Conservation (phyloP, 2,888 invertebrate species). For the Strigamia transsilvanica region DNA sequence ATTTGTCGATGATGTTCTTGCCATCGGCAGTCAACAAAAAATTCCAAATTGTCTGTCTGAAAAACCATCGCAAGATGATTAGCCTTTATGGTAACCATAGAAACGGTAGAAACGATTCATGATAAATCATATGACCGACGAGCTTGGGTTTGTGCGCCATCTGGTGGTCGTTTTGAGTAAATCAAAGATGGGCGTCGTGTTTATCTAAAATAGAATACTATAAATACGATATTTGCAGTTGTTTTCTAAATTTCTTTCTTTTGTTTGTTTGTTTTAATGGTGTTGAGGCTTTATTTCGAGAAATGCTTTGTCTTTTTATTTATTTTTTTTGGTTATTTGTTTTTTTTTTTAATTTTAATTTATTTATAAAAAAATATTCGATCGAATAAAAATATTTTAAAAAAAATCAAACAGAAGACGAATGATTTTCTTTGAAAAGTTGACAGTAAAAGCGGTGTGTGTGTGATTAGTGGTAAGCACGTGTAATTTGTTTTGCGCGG, state of each 20-base stretch:
- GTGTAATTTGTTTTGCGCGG: constrained; percentile 54
- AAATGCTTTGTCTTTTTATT: too few relatives aligned
- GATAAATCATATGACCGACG: background rate
- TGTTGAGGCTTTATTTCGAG: too few relatives aligned
- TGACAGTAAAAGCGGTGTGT: background rate
- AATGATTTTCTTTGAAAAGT: too few relatives aligned
- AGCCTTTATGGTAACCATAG: background rate
- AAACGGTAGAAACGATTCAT: background rate
- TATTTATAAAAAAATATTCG: too few relatives aligned
- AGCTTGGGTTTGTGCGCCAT: background rate
- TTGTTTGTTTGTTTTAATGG: too few relatives aligned
- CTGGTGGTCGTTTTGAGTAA: background rate
- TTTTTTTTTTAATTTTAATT: too few relatives aligned
- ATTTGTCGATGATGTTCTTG: background rate
- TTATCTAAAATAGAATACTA: background rate
- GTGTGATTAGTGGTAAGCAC: constrained; percentile 37
- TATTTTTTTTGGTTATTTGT: too few relatives aligned
- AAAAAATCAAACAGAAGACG: too few relatives aligned
- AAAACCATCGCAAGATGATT: background rate
- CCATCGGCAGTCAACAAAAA: background rate
- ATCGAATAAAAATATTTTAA: too few relatives aligned
- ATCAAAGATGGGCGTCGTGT: background rate
- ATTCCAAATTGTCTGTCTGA: background rate
- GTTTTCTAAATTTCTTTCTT: background rate
- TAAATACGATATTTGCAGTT: background rate